phyloP scores from a whole-genome alignment of 2,888 invertebrate species.

The Trichopria drosophilae region DNA sequence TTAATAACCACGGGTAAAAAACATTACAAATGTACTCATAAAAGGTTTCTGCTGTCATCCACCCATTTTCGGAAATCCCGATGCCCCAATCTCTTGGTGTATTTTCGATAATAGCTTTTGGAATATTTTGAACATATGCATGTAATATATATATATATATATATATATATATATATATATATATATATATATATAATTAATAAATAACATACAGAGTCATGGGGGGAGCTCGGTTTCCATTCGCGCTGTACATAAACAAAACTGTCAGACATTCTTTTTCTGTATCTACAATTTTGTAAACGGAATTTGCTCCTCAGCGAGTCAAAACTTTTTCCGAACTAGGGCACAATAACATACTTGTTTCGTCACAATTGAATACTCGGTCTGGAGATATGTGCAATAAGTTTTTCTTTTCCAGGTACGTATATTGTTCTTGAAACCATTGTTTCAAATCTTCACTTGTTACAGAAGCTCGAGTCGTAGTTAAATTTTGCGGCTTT shows the following conservation, averaged over 20 bases:
- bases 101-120: conserved; percentile 12
- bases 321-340: conserved; percentile 12
- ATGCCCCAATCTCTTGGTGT: conserved; percentile 9
- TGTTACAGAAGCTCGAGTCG: conserved; percentile 36
- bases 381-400: conserved; percentile 35
- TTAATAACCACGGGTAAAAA: conserved; percentile 5
- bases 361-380: conserved; percentile 27
- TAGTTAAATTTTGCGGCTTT: conserved; percentile 39
- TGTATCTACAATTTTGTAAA: conserved; percentile 11
- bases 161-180: too few species aligned
- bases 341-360: conserved; percentile 12
- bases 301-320: conserved; percentile 8
- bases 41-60: conserved; percentile 16
- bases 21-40: conserved; percentile 6
- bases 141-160: too few species aligned
- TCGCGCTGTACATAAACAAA: conserved; percentile 22
- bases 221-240: conserved; percentile 17
- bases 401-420: conserved; percentile 33
- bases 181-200: too few species aligned
- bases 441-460: conserved; percentile 38
- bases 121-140: conserved; percentile 10
- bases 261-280: conserved; percentile 16
- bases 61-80: conserved; percentile 18
- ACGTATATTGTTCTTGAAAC: conserved; percentile 36
- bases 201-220: conserved; percentile 26